Conservation (phyloP, 2,888 invertebrate species). For the Scotopteryx bipunctaria region DNA sequence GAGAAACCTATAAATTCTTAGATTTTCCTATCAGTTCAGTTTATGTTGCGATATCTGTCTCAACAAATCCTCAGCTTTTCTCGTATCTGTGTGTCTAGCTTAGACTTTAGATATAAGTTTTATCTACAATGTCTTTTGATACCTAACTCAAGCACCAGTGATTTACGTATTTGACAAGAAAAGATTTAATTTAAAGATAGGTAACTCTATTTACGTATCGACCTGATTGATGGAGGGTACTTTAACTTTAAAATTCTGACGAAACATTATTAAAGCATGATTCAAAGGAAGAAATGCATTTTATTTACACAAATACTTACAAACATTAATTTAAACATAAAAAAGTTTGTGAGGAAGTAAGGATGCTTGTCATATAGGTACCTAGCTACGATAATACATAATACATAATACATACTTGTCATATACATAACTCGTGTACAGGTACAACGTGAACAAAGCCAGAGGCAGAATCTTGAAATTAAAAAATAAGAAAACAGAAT, state of each 20-base stretch:
- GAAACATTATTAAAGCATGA: background rate
- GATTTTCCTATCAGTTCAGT: too few relatives aligned
- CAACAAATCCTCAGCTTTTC: background rate
- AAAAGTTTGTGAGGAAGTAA: too few relatives aligned
- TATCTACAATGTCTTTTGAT: slow-evolving; percentile 2
- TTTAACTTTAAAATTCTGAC: background rate
- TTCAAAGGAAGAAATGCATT: too few relatives aligned
- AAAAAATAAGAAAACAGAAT: too few relatives aligned
- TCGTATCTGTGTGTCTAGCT: background rate
- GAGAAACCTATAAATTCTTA: background rate
- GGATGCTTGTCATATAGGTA: too few relatives aligned
- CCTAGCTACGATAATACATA: too few relatives aligned
- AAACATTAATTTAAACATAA: too few relatives aligned
- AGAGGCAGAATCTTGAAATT: too few relatives aligned
- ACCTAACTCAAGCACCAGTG: slow-evolving; percentile 4
- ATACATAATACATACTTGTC: too few relatives aligned
- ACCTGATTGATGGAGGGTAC: slow-evolving; percentile 4
- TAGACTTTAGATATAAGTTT: background rate
- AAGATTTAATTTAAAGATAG: slow-evolving; percentile 30
- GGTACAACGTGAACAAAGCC: too few relatives aligned
- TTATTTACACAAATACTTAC: too few relatives aligned
- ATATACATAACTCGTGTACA: too few relatives aligned
- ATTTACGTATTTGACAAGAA: slow-evolving; percentile 13
- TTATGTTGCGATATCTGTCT: background rate
- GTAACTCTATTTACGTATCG: background rate